Conservation (phyloP, 2,888 invertebrate genomes). For the Diachrysia chrysitis region DNA sequence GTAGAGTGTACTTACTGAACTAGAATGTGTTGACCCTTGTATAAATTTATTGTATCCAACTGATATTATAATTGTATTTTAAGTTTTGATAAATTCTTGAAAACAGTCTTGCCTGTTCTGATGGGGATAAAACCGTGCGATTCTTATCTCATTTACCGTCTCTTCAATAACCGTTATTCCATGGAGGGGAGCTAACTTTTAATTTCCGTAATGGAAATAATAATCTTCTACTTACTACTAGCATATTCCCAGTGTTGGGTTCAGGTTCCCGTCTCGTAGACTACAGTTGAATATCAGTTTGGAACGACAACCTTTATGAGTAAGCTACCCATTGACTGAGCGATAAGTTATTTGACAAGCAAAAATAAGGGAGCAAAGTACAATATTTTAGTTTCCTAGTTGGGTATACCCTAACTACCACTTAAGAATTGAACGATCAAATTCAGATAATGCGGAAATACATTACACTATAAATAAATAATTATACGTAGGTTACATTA, state of each 20-base stretch:
- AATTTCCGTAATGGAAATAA: too few relatives aligned
- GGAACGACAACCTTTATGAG: conserved; percentile 5
- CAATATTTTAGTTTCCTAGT: conserved; percentile 4
- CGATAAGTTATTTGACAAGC: neutral
- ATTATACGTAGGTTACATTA: neutral
- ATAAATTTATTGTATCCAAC: too few relatives aligned
- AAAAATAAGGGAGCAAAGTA: neutral
- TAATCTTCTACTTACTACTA: too few relatives aligned
- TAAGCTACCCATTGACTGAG: too few relatives aligned
- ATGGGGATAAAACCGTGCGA: too few relatives aligned
- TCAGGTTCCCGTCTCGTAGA: conserved; percentile 1
- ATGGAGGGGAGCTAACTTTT: too few relatives aligned
- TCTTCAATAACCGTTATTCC: too few relatives aligned
- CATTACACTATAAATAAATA: neutral
- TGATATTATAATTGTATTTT: too few relatives aligned
- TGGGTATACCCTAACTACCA: neutral
- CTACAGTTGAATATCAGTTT: too few relatives aligned
- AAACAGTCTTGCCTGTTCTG: too few relatives aligned
- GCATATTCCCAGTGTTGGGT: conserved; percentile 5
- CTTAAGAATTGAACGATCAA: neutral
- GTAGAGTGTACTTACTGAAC: conserved; percentile 46
- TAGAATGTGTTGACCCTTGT: conserved; percentile 5
- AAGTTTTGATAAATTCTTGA: too few relatives aligned
- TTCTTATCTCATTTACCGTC: too few relatives aligned
- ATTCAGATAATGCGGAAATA: conserved; percentile 8